Base-by-base conservation (phyloP, 2,113 vertebrate genomes). In the Dicerorhinus sumatrensis region DNA sequence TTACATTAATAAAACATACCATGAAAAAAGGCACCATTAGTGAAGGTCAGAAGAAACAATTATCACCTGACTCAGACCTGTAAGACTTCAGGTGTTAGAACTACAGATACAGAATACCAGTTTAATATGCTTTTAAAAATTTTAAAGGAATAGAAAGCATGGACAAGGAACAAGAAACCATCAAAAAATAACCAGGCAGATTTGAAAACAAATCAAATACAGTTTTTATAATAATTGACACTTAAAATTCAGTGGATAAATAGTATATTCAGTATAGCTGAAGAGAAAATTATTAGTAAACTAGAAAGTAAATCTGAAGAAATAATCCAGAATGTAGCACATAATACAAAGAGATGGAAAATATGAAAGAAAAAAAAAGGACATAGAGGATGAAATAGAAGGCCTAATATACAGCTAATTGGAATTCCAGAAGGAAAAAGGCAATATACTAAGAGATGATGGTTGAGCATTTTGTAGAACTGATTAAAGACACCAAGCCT, bases 201-300 rank as follows among this genome's bases (percentile, higher is more conserved):
- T 76, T 56, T 85, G 27, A 79, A 93, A 89, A 86, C 73, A n/a
- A 90, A 69, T 90, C 31, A 56, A 73, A 90, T 79, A 70, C 27
- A 70, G 60, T n/a, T 84, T 79, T 84, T 83, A 81, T 60, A 81
- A 76, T 65, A 60, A 76, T 51, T 31, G 3, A 31, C 54, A 96
- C 25, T 72, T 70, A 88, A 93, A 89, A 85, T 79, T 62, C 36
- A 92, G 65, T 75, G 20, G 81, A 77, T 77, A 90, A 90, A 60
- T 1, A 82, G 42, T n/a, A 81, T 81, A 80, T 76, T 88, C 14
- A 58, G 36, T 58, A 92, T 67, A 87, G 36, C 33, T 54, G 12
- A 96, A 42, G 58, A 93, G 36, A 72, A 36, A 92, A 70, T 77
- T 79, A 85, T 72, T 79, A 86, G 65, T 39, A 58, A 84, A 60